These are phyloP conservation scores for Pachypeltis micranthus DNA, from an alignment of 1,140 invertebrate species.

Conservation along the genomic window DNA sequence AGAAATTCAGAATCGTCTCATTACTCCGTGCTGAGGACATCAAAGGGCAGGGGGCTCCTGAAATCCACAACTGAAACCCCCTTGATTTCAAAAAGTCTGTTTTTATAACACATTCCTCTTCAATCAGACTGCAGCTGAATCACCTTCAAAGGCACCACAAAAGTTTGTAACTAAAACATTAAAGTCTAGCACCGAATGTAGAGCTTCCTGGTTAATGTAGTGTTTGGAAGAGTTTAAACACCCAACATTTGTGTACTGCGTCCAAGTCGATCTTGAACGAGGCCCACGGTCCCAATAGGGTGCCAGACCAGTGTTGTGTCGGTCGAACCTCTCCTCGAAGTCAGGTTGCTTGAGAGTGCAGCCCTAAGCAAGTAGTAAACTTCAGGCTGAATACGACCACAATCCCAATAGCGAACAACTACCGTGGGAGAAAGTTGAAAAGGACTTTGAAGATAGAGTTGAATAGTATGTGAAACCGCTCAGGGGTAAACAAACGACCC, in stretches of 20 bases:
- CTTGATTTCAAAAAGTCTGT: no score
- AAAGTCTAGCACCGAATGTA: conserved; percentile 54
- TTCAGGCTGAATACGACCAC: conserved; percentile 71
- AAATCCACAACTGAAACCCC: no score
- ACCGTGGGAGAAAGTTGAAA: conserved; percentile 85
- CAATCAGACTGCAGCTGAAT: no score
- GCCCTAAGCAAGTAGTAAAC: conserved; percentile 71
- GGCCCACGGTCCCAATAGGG: conserved; percentile 50
- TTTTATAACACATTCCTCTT: no score
- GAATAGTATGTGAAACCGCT: conserved; percentile 71
- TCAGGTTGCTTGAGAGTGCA: conserved; percentile 77
- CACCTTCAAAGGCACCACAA: no score
- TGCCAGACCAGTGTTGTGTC: conserved; percentile 52
- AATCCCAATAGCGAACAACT: conserved; percentile 83
- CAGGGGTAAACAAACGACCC: conserved; percentile 48
- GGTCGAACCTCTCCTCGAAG: conserved; percentile 51
- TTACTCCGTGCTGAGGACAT: no score
- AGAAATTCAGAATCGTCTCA: no score
- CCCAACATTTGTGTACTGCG: conserved; percentile 38
- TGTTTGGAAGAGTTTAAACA: conserved; percentile 45
- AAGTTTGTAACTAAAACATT: no score
- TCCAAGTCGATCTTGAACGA: conserved; percentile 57
- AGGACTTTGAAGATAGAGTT: conserved; percentile 83
- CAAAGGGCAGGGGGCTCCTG: no score
- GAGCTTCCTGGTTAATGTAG: conserved; percentile 47